Conservation (phyloP, 2,888 invertebrate species). For the Heteropelma amictum region DNA sequence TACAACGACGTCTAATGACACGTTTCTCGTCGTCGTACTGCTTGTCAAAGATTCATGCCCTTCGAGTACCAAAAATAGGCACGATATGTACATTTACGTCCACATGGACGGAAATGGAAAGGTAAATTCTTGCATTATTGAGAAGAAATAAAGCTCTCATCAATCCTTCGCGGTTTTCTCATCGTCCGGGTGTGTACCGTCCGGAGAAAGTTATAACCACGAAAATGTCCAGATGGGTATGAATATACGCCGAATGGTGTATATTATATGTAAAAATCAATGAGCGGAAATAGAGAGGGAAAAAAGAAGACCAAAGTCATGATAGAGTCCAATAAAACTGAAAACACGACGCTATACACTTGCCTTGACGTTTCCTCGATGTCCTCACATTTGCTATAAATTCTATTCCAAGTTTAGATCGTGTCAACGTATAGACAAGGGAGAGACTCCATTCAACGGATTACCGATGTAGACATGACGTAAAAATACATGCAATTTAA, state of each 20-base stretch:
- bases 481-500: neutral
- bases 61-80: neutral
- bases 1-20: neutral
- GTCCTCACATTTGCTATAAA: conserved; percentile 9
- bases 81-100: too few species aligned
- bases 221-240: neutral
- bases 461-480: neutral
- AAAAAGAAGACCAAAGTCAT: neutral
- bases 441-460: neutral
- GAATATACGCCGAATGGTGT: neutral
- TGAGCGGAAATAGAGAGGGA: neutral
- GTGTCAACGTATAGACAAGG: neutral
- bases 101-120: neutral
- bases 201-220: neutral
- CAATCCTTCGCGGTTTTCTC: neutral
- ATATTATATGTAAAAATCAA: neutral
- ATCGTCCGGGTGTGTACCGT: neutral
- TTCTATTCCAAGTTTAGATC: conserved; percentile 16
- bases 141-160: neutral
- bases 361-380: neutral
- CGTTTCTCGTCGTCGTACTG: neutral
- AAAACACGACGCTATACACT: conserved; percentile 17
- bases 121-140: neutral
- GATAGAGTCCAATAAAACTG: conserved; percentile 15
- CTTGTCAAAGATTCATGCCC: neutral